Evolutionary conservation across 2,113 vertebrate species (phyloP).

Genomic region (Crotalus tigris): DNA sequence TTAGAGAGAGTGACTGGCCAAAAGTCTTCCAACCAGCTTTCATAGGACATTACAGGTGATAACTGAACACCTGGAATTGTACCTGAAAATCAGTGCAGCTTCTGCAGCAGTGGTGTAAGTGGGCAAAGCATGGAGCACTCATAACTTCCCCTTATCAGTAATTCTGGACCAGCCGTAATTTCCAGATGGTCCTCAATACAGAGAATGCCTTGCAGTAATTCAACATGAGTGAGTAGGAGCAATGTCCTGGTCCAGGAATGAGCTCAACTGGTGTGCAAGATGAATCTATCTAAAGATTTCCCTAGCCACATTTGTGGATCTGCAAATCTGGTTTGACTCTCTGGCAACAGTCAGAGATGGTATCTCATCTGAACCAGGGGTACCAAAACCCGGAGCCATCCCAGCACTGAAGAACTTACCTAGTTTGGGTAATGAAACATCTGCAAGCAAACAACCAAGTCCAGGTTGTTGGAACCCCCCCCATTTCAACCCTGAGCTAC

Average conservation of each 20-base stretch:
- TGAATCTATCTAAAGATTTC: not conserved
- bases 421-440: not conserved
- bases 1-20: too few relatives aligned
- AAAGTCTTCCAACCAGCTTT: too few relatives aligned
- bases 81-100: not conserved
- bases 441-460: not conserved
- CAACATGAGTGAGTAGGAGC: not conserved
- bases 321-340: not conserved
- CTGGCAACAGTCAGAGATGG: not conserved
- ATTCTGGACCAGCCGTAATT: not conserved
- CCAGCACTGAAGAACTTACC: not conserved
- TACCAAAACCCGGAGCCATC: not conserved
- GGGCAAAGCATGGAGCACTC: not conserved
- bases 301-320: not conserved
- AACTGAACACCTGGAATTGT: not conserved
- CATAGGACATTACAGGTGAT: not conserved
- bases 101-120: not conserved
- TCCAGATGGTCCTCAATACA: not conserved
- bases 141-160: not conserved
- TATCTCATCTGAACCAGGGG: not conserved
- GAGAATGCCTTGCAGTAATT: not conserved
- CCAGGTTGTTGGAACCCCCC: too few relatives aligned
- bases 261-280: not conserved
- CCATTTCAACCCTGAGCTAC: not conserved
- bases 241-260: not conserved